Evolutionary conservation across 2,797 vertebrate species (phyloP).

Genomic region (Carduelis carduelis): DNA sequence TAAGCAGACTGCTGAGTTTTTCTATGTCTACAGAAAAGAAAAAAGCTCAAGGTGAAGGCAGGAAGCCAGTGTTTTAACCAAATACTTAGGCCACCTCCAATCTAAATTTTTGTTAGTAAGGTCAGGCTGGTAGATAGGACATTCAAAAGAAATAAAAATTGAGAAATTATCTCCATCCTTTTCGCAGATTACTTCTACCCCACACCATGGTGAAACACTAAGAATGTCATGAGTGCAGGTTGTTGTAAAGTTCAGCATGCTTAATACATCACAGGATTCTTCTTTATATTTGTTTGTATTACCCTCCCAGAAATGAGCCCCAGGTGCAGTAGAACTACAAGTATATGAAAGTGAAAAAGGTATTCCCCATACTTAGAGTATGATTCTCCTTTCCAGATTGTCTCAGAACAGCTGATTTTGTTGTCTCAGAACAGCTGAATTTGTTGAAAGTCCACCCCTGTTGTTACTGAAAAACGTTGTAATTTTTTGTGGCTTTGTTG

Average conservation of each 20-base stretch:
- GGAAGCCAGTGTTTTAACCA: not conserved
- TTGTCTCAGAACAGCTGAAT: not conserved
- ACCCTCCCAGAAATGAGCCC: not conserved
- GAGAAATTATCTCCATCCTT: not conserved
- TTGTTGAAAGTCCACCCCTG: not conserved
- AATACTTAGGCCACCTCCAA: not conserved
- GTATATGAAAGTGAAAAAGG: not conserved
- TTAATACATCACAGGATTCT: not conserved
- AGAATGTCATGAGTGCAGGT: not conserved
- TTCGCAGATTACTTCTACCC: not conserved
- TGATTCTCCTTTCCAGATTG: not conserved
- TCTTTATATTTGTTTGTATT: not conserved
- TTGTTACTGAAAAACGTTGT: not conserved
- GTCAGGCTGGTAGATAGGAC: not conserved
- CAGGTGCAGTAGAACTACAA: not conserved
- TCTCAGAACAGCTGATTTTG: not conserved
- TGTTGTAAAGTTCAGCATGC: not conserved
- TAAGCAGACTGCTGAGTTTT: not conserved
- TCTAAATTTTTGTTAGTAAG: not conserved
- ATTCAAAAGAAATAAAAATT: not conserved
- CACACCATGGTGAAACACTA: not conserved
- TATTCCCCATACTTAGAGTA: not conserved
- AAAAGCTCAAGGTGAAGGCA: not conserved
- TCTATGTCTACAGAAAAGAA: not conserved
- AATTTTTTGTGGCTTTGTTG: not conserved